Base-by-base conservation (phyloP, 1,140 invertebrate genomes). In the Habropoda laboriosa region DNA sequence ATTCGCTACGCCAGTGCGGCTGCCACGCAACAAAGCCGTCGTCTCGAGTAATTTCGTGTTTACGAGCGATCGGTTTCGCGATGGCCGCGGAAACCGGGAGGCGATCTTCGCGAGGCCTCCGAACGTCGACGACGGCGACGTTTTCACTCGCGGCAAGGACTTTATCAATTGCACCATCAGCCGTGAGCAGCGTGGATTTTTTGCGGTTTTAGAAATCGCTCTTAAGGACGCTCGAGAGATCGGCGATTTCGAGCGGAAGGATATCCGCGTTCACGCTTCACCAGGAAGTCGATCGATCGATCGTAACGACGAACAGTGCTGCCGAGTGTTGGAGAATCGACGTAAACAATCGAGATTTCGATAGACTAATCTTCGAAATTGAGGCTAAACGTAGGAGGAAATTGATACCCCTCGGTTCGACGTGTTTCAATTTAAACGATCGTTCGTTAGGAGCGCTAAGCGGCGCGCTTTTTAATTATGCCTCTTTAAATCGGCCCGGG, bases 121-220 rank as follows among this genome's bases (percentile, higher is more conserved):
- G 47, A 45, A 47, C 68, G 57, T 51, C 66, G 12, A 1, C 57
- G 42, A 81, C n/a, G 40, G 78, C 78, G 74, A 78, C 73, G 85
- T 90, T 90, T 90, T 90, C 87, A 82, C 85, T 83, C 81, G 61
- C n/a, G 42, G 58, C 87, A 90, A 90, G 89, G 89, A 86, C 89
- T 84, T 64, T 66, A 57, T 63, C 38, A 61, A 40, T 86, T 89
- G 67, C 89, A 87, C 57, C 81, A 85, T 87, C 88, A 83, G 87
- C 86, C 86, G 35, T 53, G 66, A 58, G 18, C 61, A 47, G 58
- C 58, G 30, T 10, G 10, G 81, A 76, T 90, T 89, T 45, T 90
- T 91, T 88, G 81, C 72, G 49, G 74, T 79, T 90, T 92, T 92
- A 92, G 91, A 92, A 92, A 92, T 92, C 91, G 82, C 87, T 86